Percentiles rank a stretch among this genome's conserved stretches.
Conservation (phyloP, 2,888 invertebrate species). For the Congeria kusceri region DNA sequence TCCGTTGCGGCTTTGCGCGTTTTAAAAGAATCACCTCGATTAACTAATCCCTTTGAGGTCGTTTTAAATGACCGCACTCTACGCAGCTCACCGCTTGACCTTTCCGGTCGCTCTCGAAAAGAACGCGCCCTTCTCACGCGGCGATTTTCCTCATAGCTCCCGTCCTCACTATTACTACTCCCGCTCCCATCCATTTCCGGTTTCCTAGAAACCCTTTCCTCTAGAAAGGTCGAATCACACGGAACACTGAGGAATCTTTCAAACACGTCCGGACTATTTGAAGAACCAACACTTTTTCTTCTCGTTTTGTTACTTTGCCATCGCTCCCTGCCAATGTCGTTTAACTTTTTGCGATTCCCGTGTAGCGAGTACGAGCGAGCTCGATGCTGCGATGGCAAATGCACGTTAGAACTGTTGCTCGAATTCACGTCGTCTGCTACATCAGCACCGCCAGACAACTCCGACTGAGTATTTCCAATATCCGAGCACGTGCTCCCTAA, state of each 20-base stretch:
- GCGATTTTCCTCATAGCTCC: conserved; percentile 15
- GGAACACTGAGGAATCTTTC: neutral
- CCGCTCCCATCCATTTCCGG: conserved; percentile 9
- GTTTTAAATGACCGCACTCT: conserved; percentile 96
- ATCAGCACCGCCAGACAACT: neutral
- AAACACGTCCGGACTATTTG: neutral
- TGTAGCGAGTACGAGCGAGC: conserved; percentile 12
- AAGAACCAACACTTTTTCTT: neutral
- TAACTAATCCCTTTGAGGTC: conserved; percentile 91
- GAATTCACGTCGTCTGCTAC: neutral
- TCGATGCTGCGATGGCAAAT: conserved; percentile 7
- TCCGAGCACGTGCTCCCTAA: neutral
- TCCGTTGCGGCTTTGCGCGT: conserved; percentile 88
- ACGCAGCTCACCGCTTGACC: conserved; percentile 54
- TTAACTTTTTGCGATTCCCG: neutral
- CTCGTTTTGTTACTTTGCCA: neutral
- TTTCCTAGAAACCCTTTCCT: neutral
- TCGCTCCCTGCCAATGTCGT: neutral
- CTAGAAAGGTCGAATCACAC: neutral
- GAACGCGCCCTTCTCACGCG: conserved; percentile 29
- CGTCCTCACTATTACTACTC: conserved; percentile 9
- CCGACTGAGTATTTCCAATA: neutral
- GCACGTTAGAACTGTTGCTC: neutral
- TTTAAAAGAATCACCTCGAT: conserved; percentile 96
- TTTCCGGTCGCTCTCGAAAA: conserved; percentile 28